Evolutionary conservation across 2,797 vertebrate species (phyloP), one percentile per base, ranked within the genome.

Genomic region (Graptemys geographica): DNA sequence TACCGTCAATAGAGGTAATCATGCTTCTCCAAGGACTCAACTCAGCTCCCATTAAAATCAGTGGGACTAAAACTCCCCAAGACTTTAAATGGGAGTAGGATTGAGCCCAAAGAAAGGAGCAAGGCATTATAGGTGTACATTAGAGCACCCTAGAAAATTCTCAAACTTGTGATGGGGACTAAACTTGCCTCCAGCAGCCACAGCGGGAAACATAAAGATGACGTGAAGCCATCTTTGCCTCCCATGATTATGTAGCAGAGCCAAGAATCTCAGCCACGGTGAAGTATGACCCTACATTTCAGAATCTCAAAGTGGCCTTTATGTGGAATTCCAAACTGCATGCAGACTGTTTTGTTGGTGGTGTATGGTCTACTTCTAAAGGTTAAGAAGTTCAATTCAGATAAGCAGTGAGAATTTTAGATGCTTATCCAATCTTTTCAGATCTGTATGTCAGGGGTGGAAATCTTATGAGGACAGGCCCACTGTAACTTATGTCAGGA

Each of bases 21-120:
- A 80, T 72, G 89, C 62, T 94, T 51, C 51, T 72, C 82, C 94
- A 84, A 9, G 28, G 44, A 4, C 81, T 10, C 5, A 59, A 23
- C 59, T 74, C 76, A 86, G n/a, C 25, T 37, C 28, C 13, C 82
- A 92, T 69, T 91, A 28, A 95, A 90, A 47, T 78, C 53, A 88
- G 28, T 19, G 31, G 21, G 21, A 55, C 19, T 87, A 37, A 33
- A 82, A 82, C 6, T 8, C 49, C 81, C 5, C 41, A 80, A n/a
- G 41, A 52, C 41, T 3, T 84, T 84, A 27, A 82, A 81, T 18
- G 81, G 33, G 51, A 84, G 37, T 81, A 31, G 80, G 25, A 53
- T 18, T 12, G 41, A 56, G 31, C 19, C 47, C 31, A 13, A 91
- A 18, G 56, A 81, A 81, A 84, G 11, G 15, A 92, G 78, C 55